These are phyloP conservation scores for Sympetrum striolatum DNA, from an alignment of 2,888 invertebrate species.

Conservation along the genomic window DNA sequence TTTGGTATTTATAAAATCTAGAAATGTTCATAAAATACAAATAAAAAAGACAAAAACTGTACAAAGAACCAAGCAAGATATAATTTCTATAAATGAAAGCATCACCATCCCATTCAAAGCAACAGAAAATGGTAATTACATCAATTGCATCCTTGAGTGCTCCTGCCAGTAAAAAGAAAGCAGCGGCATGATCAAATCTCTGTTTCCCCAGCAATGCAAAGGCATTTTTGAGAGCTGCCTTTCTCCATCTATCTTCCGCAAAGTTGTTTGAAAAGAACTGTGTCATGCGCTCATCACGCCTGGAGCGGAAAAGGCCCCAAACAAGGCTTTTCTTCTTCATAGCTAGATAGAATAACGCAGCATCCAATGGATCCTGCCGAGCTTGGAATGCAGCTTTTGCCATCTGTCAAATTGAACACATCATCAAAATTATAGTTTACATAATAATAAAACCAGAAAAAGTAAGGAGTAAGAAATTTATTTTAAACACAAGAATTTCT, in stretches of 20 bases:
- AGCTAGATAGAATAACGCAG: conserved; percentile 95
- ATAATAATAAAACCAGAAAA: too few species aligned
- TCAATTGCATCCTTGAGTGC: conserved; percentile 95
- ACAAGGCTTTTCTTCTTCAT: conserved; percentile 97
- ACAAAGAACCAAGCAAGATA: too few species aligned
- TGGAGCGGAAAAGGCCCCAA: conserved; percentile 93
- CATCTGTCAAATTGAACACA: conserved; percentile 59
- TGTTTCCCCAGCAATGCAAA: conserved; percentile 95
- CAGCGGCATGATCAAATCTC: conserved; percentile 96
- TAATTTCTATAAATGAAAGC: too few species aligned
- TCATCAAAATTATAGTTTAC: too few species aligned
- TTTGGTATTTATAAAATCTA: too few species aligned
- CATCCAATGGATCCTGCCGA: conserved; percentile 95
- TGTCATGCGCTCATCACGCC: conserved; percentile 90
- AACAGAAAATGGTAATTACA: conserved; percentile 61
- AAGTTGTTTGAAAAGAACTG: conserved; percentile 96
- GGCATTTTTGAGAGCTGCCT: conserved; percentile 97
- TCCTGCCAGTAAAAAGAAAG: conserved; percentile 95
- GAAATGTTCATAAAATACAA: too few species aligned
- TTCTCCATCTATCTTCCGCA: conserved; percentile 90
- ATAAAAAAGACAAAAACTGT: too few species aligned
- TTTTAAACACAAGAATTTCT: too few species aligned
- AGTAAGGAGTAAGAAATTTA: too few species aligned
- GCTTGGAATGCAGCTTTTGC: conserved; percentile 93
- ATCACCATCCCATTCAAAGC: background rate